Conservation (phyloP, 2,888 invertebrate genomes). For the Neoitamus cyanurus region DNA sequence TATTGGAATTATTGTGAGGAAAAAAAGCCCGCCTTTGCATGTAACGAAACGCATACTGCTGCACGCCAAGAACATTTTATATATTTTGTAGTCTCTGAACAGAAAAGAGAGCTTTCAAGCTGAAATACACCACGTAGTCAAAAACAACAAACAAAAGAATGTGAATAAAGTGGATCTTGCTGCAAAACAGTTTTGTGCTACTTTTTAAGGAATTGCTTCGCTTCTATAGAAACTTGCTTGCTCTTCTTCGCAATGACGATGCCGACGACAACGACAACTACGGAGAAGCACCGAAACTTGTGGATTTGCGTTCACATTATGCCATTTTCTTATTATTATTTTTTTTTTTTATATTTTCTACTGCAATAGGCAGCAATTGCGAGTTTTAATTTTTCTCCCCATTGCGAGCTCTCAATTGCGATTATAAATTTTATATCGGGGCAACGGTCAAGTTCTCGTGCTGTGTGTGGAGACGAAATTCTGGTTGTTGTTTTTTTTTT, state of each 20-base stretch:
- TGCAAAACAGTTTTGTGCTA: constrained; percentile 1
- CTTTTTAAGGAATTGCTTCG: neutral
- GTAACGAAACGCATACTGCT: neutral
- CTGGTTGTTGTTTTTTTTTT: neutral
- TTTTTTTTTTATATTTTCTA: neutral
- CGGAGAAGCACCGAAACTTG: neutral
- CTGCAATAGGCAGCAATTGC: neutral
- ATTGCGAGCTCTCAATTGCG: neutral
- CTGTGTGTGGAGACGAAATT: neutral
- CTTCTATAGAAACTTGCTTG: neutral
- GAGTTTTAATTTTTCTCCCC: neutral
- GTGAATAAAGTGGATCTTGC: neutral
- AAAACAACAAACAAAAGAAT: neutral
- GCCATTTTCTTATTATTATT: neutral
- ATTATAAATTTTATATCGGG: neutral
- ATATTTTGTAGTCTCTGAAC: neutral
- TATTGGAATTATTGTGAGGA: neutral
- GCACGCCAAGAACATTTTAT: neutral
- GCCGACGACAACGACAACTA: neutral
- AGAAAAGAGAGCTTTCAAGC: neutral
- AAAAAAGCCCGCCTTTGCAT: neutral
- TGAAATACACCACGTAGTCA: neutral
- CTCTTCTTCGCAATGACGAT: neutral
- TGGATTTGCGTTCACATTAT: neutral
- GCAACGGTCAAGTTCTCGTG: neutral